Conservation (phyloP, 2,888 invertebrate genomes). For the Bugulina stolonifera region DNA sequence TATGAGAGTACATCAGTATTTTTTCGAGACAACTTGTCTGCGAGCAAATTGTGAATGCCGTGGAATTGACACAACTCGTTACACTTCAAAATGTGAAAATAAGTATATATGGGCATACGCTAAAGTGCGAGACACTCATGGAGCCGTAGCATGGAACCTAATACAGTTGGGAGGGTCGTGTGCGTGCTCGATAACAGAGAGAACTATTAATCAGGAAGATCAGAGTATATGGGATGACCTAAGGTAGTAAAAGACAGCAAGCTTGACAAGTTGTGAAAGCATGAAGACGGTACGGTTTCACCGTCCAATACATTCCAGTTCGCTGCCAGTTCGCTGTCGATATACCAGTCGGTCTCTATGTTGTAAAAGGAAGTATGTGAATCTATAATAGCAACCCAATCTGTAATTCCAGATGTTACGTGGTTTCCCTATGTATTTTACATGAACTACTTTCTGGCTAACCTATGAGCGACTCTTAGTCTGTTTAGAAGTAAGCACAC, state of each 20-base stretch:
- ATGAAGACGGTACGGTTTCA: background rate
- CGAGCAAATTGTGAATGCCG: conserved; percentile 29
- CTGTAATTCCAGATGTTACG: too few relatives aligned
- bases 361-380: too few relatives aligned
- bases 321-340: too few relatives aligned
- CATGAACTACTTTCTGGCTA: too few relatives aligned
- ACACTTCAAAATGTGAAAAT: conserved; percentile 30
- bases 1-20: conserved; percentile 30
- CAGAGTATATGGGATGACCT: conserved; percentile 26
- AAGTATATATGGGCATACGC: conserved; percentile 33
- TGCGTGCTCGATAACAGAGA: conserved; percentile 28
- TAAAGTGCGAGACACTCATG: conserved; percentile 29
- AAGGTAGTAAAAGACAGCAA: conserved; percentile 11
- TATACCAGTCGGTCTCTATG: too few relatives aligned
- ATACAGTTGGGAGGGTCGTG: conserved; percentile 31
- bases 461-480: too few relatives aligned
- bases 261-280: background rate
- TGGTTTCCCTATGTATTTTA: too few relatives aligned
- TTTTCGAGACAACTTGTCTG: conserved; percentile 31
- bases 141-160: conserved; percentile 31
- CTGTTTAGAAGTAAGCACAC: too few relatives aligned
- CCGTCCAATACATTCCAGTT: too few relatives aligned
- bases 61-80: conserved; percentile 30
- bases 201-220: background rate
- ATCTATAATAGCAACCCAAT: too few relatives aligned